Evolutionary conservation across 2,113 vertebrate species (phyloP).

Genomic region (Hippolais icterina): DNA sequence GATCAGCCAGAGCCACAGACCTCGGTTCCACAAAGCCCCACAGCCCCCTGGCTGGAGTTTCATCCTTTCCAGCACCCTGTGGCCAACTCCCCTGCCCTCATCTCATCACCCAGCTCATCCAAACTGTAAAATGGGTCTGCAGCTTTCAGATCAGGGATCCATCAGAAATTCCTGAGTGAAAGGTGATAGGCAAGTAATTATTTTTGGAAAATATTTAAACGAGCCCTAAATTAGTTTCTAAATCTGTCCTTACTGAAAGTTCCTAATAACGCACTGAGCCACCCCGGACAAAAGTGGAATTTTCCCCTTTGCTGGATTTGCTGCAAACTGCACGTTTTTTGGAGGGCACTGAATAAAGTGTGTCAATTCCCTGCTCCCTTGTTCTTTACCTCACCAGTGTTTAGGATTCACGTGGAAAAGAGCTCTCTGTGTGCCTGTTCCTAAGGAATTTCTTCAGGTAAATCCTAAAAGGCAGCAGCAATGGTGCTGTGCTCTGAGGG

Average conservation of each 20-base stretch:
- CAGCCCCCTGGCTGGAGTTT: neutral
- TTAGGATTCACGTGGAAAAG: neutral
- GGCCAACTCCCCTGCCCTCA: neutral
- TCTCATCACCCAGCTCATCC: neutral
- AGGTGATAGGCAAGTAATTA: neutral
- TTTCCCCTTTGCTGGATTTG: neutral
- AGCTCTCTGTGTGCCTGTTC: neutral
- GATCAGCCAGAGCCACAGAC: accelerated
- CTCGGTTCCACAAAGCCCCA: accelerated
- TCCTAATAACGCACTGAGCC: neutral
- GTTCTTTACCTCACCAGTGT: neutral
- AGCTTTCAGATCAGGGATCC: neutral
- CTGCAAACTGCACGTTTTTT: neutral
- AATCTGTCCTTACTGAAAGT: neutral
- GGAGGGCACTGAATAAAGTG: neutral
- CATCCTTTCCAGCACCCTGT: neutral
- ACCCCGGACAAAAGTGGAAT: neutral
- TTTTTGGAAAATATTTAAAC: slow-evolving; percentile 47
- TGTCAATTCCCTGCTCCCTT: neutral
- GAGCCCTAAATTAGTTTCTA: slow-evolving; percentile 51
- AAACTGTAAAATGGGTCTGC: neutral
- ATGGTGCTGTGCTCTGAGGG: neutral
- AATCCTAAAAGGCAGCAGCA: neutral
- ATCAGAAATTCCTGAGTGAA: neutral
- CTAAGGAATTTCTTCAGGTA: neutral